phyloP scores from a whole-genome alignment of 2,797 vertebrate genomes.

The Myotis pilosus region DNA sequence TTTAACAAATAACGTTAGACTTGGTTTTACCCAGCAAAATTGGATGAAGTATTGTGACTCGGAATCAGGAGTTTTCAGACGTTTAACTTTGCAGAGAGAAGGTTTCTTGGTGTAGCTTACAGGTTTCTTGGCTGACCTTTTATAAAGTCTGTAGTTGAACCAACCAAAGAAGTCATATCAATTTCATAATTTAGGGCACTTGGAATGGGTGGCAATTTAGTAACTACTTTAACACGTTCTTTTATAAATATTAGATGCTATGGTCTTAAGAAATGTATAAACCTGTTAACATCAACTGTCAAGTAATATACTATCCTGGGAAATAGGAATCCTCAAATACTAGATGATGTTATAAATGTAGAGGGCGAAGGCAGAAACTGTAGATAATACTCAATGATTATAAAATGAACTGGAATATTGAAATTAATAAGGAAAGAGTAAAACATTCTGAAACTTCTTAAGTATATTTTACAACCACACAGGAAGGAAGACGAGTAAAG shows the following conservation, averaged over 20 bases:
- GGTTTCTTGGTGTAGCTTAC: not conserved
- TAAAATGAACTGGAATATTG: not conserved
- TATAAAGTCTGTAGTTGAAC: not conserved
- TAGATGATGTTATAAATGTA: not conserved
- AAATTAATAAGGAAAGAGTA: not conserved
- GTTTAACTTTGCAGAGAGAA: not conserved
- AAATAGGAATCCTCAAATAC: not conserved
- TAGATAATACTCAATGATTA: not conserved
- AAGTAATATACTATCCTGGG: not conserved
- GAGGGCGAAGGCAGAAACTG: not conserved
- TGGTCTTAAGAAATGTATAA: not conserved
- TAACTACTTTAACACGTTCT: not conserved
- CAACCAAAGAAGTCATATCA: not conserved
- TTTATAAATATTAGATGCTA: not conserved
- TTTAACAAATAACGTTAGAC: not conserved
- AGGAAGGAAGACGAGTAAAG: not conserved
- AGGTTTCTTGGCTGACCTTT: not conserved
- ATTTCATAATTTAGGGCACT: not conserved
- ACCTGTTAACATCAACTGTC: not conserved
- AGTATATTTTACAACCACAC: not conserved
- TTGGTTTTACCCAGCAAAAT: not conserved
- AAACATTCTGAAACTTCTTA: not conserved
- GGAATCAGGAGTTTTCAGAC: not conserved
- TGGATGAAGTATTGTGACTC: not conserved
- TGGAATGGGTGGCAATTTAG: not conserved